These are phyloP conservation scores for Rhamphomyia laevipes DNA, from an alignment of 2,888 invertebrate genomes.

Conservation along the genomic window DNA sequence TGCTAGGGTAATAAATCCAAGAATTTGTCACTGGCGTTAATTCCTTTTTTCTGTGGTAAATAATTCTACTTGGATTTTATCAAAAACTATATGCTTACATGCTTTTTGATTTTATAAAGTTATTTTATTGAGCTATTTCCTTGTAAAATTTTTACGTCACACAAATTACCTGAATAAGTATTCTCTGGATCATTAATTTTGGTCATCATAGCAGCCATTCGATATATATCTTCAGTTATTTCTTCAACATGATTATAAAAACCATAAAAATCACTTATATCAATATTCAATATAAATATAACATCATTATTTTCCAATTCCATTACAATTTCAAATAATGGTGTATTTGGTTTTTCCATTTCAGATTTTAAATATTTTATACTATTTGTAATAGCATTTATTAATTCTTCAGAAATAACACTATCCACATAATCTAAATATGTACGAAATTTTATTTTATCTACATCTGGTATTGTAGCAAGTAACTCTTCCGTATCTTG, in stretches of 20 bases:
- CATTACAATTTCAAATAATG: slow-evolving; percentile 61
- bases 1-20: too few species aligned
- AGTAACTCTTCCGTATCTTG: slow-evolving; percentile 12
- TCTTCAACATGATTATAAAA: slow-evolving; percentile 55
- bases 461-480: slow-evolving; percentile 14
- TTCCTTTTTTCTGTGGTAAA: too few species aligned
- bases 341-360: slow-evolving; percentile 26
- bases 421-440: slow-evolving; percentile 56
- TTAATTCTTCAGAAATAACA: slow-evolving; percentile 45
- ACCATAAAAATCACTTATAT: slow-evolving; percentile 35
- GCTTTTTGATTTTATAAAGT: too few species aligned
- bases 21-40: too few species aligned
- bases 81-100: too few species aligned
- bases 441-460: slow-evolving; percentile 26
- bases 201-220: slow-evolving; percentile 58
- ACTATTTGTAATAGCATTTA: slow-evolving; percentile 39
- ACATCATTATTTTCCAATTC: slow-evolving; percentile 63
- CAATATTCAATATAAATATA: slow-evolving; percentile 55
- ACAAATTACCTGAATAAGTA: too few species aligned
- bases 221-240: slow-evolving; percentile 64
- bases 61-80: too few species aligned
- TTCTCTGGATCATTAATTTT: slow-evolving; percentile 32
- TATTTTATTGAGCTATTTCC: too few species aligned
- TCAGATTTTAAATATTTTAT: slow-evolving; percentile 27
- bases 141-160: too few species aligned